A percentile compares a stretch with the other conserved stretches of the same genome.
Conservation (phyloP, 2,113 vertebrate species). For the Chaetorhynchus papuensis region DNA sequence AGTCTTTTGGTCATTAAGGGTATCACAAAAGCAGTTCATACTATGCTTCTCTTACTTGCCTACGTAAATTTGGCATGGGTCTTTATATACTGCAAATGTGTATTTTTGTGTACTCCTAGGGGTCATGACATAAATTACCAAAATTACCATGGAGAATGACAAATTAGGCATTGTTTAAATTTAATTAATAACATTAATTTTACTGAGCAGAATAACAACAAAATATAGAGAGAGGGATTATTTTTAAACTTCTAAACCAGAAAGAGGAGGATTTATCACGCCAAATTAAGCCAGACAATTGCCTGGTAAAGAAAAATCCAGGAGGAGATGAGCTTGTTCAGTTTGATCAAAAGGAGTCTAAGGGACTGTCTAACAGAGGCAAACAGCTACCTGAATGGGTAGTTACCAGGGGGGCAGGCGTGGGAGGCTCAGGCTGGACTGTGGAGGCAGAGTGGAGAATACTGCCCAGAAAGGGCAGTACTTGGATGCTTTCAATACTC, state of each 20-base stretch:
- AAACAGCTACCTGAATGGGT: not conserved
- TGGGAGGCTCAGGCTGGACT: not conserved
- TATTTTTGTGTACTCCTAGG: not conserved
- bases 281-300: not conserved
- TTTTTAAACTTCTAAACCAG: not conserved
- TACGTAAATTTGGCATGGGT: not conserved
- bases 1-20: not conserved
- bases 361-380: not conserved
- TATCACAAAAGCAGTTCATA: not conserved
- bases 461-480: not conserved
- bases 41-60: not conserved
- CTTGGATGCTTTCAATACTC: not conserved
- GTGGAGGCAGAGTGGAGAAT: not conserved
- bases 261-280: not conserved
- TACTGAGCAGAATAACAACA: not conserved
- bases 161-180: not conserved
- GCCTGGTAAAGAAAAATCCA: not conserved
- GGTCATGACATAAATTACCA: not conserved
- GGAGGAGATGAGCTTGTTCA: not conserved
- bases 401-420: not conserved
- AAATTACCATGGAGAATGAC: not conserved
- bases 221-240: rapidly evolving
- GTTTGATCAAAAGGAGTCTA: not conserved
- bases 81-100: not conserved
- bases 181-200: not conserved